A percentile compares a stretch with the other conserved stretches of the same genome.
Evolutionary conservation across 2,888 invertebrate genomes (phyloP).

Genomic region (Flabesymbios commensalis): DNA sequence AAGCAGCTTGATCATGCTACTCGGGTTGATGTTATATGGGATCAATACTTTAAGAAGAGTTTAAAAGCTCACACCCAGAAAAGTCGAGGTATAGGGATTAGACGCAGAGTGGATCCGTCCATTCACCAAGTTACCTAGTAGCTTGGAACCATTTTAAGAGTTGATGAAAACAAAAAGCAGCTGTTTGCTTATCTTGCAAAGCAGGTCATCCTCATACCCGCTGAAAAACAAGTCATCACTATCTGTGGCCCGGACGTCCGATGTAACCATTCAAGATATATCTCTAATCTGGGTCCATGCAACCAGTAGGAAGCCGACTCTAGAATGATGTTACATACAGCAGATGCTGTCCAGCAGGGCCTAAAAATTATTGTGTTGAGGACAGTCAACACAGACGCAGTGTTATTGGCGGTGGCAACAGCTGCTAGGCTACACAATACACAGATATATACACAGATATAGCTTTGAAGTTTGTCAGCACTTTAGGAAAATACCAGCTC

Average conservation of each 20-base stretch:
- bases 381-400: neutral
- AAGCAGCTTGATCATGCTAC: constrained; percentile 4
- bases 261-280: constrained; percentile 2
- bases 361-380: neutral
- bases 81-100: constrained; percentile 9
- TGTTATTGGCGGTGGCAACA: neutral
- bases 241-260: constrained; percentile 2
- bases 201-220: neutral
- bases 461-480: constrained; percentile 23
- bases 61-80: constrained; percentile 10
- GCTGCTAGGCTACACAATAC: neutral
- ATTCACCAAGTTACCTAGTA: constrained; percentile 19
- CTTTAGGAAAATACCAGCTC: constrained; percentile 26
- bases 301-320: constrained; percentile 34
- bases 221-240: neutral
- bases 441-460: constrained; percentile 25
- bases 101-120: constrained; percentile 7
- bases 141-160: constrained; percentile 22
- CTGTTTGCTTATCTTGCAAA: constrained; percentile 18
- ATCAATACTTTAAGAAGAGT: constrained; percentile 15
- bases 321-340: neutral
- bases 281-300: constrained; percentile 20
- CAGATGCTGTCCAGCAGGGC: neutral
- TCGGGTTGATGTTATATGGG: constrained; percentile 27
- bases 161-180: constrained; percentile 24